A percentile compares a stretch with the other conserved stretches of the same genome.
These are phyloP conservation scores for Coregonus suidteri DNA, from an alignment of 2,797 vertebrate genomes.

Conservation along the genomic window DNA sequence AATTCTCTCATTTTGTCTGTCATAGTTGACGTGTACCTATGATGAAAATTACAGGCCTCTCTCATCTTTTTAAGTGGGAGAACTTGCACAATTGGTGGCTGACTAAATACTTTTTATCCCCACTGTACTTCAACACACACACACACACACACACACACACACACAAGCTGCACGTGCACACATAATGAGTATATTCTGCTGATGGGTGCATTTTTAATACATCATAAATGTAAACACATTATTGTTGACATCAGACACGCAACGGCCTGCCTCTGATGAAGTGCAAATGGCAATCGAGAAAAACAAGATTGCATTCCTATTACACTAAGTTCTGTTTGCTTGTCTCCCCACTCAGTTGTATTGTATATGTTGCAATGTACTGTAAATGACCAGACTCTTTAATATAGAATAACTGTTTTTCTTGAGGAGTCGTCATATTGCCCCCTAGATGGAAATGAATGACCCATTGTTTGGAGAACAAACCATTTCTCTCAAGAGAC, in stretches of 20 bases:
- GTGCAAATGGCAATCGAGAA: neutral
- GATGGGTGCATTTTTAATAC: neutral
- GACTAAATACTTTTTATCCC: too few relatives aligned
- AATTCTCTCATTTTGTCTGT: too few relatives aligned
- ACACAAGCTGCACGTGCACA: neutral
- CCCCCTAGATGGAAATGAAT: slow-evolving; percentile 19
- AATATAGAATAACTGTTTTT: neutral
- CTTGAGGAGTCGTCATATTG: slow-evolving; percentile 19
- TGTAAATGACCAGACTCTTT: neutral
- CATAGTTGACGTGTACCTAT: too few relatives aligned
- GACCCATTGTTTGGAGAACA: slow-evolving; percentile 25
- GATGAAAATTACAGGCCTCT: too few relatives aligned
- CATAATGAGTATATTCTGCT: neutral
- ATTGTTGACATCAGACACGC: neutral
- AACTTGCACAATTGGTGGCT: too few relatives aligned
- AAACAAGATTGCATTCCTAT: neutral
- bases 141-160: slow-evolving; percentile 22
- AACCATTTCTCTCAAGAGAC: slow-evolving; percentile 19
- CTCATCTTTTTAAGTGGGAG: too few relatives aligned
- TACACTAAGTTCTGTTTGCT: neutral
- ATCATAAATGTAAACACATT: neutral
- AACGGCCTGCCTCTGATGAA: neutral
- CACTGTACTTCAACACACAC: slow-evolving; percentile 10
- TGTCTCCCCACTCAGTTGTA: neutral
- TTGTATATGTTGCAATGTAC: neutral